Conservation (phyloP, 1,140 invertebrate genomes). For the Sycophila sp. region DNA sequence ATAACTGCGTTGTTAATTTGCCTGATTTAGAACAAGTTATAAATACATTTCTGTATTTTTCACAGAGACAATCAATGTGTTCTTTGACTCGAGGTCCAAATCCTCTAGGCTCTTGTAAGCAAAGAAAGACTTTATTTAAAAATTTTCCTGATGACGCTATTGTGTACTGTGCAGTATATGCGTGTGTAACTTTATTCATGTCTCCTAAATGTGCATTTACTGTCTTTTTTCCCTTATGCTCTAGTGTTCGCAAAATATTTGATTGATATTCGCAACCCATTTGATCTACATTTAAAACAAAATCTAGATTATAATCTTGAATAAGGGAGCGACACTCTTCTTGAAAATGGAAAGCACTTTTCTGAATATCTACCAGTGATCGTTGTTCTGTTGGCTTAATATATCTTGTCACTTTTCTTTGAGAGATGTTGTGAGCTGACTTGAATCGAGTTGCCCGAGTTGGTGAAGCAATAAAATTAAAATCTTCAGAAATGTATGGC, state of each 20-base stretch:
- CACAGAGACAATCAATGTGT: background rate
- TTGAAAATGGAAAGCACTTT: constrained; percentile 23
- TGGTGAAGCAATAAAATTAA: constrained; percentile 38
- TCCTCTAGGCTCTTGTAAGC: constrained; percentile 1
- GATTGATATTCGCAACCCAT: constrained; percentile 7
- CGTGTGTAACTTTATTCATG: constrained; percentile 7
- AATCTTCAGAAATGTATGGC: constrained; percentile 27
- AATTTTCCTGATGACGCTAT: constrained; percentile 1
- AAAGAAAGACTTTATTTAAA: constrained; percentile 2
- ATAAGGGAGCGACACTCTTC: background rate
- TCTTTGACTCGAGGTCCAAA: constrained; percentile 8
- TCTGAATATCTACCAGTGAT: constrained; percentile 34
- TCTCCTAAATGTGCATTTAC: background rate
- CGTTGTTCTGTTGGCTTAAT: constrained; percentile 37
- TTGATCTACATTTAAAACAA: constrained; percentile 30
- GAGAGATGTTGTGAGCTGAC: constrained; percentile 34
- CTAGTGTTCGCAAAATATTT: too few species aligned
- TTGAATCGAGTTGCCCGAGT: constrained; percentile 42
- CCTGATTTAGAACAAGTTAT: constrained; percentile 11
- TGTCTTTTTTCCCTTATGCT: background rate
- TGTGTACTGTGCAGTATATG: too few species aligned
- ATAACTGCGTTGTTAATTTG: background rate
- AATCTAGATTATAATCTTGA: background rate
- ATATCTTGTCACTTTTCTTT: constrained; percentile 44
- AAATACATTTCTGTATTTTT: background rate